These are phyloP conservation scores for Synanthedon formicaeformis DNA, from an alignment of 2,888 invertebrate genomes.

Conservation along the genomic window DNA sequence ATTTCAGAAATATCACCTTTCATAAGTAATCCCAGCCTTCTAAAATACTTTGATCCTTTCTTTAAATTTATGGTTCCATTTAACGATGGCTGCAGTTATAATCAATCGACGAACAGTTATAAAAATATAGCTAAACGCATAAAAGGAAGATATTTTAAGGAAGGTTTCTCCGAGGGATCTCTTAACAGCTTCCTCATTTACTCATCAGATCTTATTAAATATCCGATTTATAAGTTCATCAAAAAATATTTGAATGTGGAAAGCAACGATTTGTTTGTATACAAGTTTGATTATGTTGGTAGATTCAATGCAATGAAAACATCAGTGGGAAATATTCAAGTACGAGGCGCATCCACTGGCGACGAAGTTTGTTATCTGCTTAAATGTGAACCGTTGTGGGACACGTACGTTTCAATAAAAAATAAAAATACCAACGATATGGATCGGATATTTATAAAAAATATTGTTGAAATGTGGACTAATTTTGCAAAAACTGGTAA, in stretches of 20 bases:
- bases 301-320: constrained; percentile 47
- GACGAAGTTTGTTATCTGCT: constrained; percentile 63
- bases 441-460: constrained; percentile 43
- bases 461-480: constrained; percentile 54
- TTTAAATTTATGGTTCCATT: constrained; percentile 59
- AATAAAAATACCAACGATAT: constrained; percentile 18
- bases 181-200: constrained; percentile 43
- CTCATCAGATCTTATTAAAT: constrained; percentile 50
- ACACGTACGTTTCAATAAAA: constrained; percentile 33
- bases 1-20: constrained; percentile 56
- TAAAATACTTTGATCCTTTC: constrained; percentile 31
- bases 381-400: constrained; percentile 52
- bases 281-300: constrained; percentile 60
- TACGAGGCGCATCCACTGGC: constrained; percentile 57
- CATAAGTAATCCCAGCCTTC: constrained; percentile 37
- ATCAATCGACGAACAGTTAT: constrained; percentile 31
- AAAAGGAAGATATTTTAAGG: constrained; percentile 39
- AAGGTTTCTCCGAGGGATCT: constrained; percentile 30
- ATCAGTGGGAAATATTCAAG: constrained; percentile 26
- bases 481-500: constrained; percentile 60
- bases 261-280: constrained; percentile 35
- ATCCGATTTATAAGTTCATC: constrained; percentile 54
- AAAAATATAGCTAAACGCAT: constrained; percentile 32
- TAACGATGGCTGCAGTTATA: constrained; percentile 34
- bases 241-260: constrained; percentile 23